Percentiles rank a stretch among this genome's conserved stretches.
Evolutionary conservation across 2,888 invertebrate genomes (phyloP).

Genomic region (Cheilosia scutellata): DNA sequence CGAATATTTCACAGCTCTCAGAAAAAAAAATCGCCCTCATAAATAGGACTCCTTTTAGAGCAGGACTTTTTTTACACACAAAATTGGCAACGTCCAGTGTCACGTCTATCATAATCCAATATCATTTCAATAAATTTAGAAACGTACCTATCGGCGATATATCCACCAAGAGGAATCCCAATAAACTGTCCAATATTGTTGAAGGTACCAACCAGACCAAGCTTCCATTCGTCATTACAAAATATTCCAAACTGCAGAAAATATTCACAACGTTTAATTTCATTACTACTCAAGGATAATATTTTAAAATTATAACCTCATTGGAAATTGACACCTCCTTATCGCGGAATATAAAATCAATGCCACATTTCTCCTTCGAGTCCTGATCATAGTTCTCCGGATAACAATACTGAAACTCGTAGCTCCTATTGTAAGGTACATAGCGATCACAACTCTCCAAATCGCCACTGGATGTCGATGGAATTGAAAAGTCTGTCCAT

Average conservation of each 20-base stretch:
- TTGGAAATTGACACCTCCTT: slow-evolving; percentile 87
- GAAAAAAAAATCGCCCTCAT: too few species aligned
- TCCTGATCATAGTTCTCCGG: slow-evolving; percentile 82
- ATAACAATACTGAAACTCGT: slow-evolving; percentile 81
- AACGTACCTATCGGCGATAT: slow-evolving; percentile 87
- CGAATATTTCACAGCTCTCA: too few species aligned
- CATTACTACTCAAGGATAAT: not conserved
- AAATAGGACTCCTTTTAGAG: too few species aligned
- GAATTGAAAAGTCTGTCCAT: slow-evolving; percentile 85
- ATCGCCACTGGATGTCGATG: slow-evolving; percentile 81
- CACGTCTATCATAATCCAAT: too few species aligned
- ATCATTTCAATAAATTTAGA: not conserved
- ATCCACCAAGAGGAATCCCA: slow-evolving; percentile 88
- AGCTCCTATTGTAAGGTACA: slow-evolving; percentile 76
- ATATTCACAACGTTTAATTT: not conserved
- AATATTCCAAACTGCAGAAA: slow-evolving; percentile 80
- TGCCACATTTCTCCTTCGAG: slow-evolving; percentile 84
- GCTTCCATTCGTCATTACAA: slow-evolving; percentile 87
- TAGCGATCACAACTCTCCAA: slow-evolving; percentile 84
- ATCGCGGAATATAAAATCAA: slow-evolving; percentile 86
- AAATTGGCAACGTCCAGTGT: too few species aligned
- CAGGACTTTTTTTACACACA: too few species aligned
- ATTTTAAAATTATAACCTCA: slow-evolving; percentile 85
- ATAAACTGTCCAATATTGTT: slow-evolving; percentile 90
- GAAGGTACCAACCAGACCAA: slow-evolving; percentile 89